These are phyloP conservation scores for Lithosia quadra DNA, from an alignment of 2,888 invertebrate genomes.

Conservation along the genomic window DNA sequence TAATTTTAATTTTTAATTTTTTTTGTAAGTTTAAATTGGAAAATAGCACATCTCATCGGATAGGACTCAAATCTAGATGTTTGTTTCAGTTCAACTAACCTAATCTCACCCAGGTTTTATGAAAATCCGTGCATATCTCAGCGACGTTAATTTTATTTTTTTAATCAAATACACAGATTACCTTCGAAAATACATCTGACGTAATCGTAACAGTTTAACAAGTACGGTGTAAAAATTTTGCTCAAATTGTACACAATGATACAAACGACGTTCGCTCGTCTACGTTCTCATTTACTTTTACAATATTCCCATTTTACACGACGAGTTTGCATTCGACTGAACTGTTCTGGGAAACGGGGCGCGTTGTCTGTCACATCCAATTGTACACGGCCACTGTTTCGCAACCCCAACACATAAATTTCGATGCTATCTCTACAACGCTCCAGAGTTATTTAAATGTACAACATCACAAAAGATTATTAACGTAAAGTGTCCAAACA, in stretches of 20 bases:
- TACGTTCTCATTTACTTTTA: slow-evolving; percentile 55
- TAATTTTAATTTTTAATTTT: background rate
- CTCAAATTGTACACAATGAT: slow-evolving; percentile 27
- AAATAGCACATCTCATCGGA: background rate
- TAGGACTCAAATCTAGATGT: background rate
- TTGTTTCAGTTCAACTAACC: background rate
- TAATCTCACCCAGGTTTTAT: background rate
- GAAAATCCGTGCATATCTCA: background rate
- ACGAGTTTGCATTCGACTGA: slow-evolving; percentile 56
- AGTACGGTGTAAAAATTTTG: slow-evolving; percentile 8
- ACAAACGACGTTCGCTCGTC: slow-evolving; percentile 40
- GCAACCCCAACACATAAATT: slow-evolving; percentile 72
- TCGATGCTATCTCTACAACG: slow-evolving; percentile 69
- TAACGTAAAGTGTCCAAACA: slow-evolving; percentile 55
- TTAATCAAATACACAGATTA: background rate
- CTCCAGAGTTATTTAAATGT: slow-evolving; percentile 68
- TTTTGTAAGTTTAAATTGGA: background rate
- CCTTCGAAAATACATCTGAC: background rate
- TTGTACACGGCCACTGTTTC: slow-evolving; percentile 64
- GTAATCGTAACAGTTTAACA: slow-evolving; percentile 16
- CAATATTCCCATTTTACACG: slow-evolving; percentile 58
- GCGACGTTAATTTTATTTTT: background rate
- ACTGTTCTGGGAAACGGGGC: slow-evolving; percentile 62
- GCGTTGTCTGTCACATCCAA: slow-evolving; percentile 72
- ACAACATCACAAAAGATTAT: slow-evolving; percentile 62